Percentiles rank a stretch among this genome's conserved stretches.
These are phyloP conservation scores for Leuciscus idus DNA, from an alignment of 2,113 vertebrate genomes.

Conservation along the genomic window DNA sequence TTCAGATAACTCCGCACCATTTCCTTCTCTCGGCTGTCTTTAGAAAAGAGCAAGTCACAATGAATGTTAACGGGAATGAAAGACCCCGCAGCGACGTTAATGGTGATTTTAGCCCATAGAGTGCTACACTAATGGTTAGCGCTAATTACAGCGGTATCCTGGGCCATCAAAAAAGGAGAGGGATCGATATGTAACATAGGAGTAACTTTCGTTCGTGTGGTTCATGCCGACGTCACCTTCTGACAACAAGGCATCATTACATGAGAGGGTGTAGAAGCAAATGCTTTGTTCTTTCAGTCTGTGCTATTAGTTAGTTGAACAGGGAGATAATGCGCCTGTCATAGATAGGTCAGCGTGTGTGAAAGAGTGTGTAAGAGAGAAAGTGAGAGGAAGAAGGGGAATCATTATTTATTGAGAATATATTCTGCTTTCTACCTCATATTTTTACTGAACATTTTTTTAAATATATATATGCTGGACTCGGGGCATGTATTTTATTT, in stretches of 20 bases:
- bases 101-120: slow-evolving; percentile 77
- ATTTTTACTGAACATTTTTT: slow-evolving; percentile 12
- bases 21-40: slow-evolving; percentile 72
- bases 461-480: not conserved
- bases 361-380: slow-evolving; percentile 35
- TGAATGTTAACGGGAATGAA: slow-evolving; percentile 72
- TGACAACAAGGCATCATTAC: slow-evolving; percentile 69
- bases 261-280: slow-evolving; percentile 36
- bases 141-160: slow-evolving; percentile 79
- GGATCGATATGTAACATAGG: slow-evolving; percentile 77
- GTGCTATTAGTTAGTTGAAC: slow-evolving; percentile 19
- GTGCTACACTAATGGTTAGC: slow-evolving; percentile 79
- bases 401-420: slow-evolving; percentile 38
- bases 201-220: slow-evolving; percentile 68
- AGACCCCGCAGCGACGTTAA: slow-evolving; percentile 78
- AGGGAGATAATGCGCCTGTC: slow-evolving; percentile 26
- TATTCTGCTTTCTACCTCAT: slow-evolving; percentile 8
- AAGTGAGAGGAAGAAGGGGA: slow-evolving; percentile 40
- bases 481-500: not conserved
- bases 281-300: slow-evolving; percentile 51
- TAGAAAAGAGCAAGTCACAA: slow-evolving; percentile 72
- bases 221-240: slow-evolving; percentile 61
- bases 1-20: slow-evolving; percentile 71
- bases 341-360: slow-evolving; percentile 27
- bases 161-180: slow-evolving; percentile 72